Base-by-base conservation (phyloP, 2,888 invertebrate species). In the Oscheius onirici region DNA sequence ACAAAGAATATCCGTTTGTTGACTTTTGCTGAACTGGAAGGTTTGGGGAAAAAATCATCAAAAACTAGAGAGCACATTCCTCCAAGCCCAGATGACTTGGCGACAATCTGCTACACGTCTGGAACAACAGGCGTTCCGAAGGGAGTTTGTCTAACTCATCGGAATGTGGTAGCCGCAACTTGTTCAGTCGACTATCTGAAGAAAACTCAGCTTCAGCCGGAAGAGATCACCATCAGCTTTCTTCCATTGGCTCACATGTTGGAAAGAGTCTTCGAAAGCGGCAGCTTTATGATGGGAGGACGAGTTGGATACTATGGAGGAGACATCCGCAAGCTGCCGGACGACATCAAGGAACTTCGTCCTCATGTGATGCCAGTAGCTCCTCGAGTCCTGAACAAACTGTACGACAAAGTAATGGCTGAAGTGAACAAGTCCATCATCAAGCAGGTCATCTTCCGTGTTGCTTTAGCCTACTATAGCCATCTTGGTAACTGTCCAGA, bases 221-320 rank as follows among this genome's bases (percentile, higher is more conserved):
- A 61, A 68, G 84, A 84, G 68, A 68, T 69, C 28, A 84, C 83
- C 83, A 92, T 97, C 87, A 96, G 96, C 79, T 99, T 96, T 90
- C 91, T 99, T 81, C 97, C 97, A 0, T 90, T 99, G 84, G 97
- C 97, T 15, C 97, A 97, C 89, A 96, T 97, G 95, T 92, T 97
- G 85, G 97, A 97, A 90, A 91, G 97, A 66, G 76, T 88, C 51
- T 77, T 86, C 22, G 84, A 88, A 66, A 75, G 79, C n/a, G 82
- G 83, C 1, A 79, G 84, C 69, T 86, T 82, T 61, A 80, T 75
- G 46, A 81, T 79, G 22, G 86, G 86, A 20, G 85, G 82, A 1
- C 75, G 79, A 13, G 85, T 87, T 1, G 86, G 87, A 20, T 86
- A 86, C 80, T 86, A 83, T 74, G 92, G 93, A 72, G 97, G 97